A percentile compares a stretch with the other conserved stretches of the same genome.
Conservation (phyloP, 2,888 invertebrate species). For the Endotricha flammealis region DNA sequence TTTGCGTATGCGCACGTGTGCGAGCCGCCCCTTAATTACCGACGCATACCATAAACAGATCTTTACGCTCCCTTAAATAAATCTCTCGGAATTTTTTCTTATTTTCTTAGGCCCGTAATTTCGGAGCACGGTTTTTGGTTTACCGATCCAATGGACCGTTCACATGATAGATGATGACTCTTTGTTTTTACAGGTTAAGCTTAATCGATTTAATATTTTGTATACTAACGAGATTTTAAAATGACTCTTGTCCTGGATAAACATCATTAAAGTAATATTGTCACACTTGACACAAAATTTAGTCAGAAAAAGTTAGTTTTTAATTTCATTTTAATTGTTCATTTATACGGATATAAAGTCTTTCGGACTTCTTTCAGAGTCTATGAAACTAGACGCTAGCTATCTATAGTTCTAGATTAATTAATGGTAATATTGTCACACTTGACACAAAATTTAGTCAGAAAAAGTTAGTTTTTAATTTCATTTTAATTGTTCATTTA, state of each 20-base stretch:
- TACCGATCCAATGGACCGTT: constrained; percentile 51
- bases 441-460: too few relatives aligned
- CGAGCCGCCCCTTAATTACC: constrained; percentile 75
- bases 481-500: too few relatives aligned
- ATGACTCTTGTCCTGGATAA: constrained; percentile 18
- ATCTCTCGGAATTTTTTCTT: constrained; percentile 66
- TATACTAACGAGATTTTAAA: constrained; percentile 9
- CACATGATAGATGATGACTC: constrained; percentile 64
- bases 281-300: too few relatives aligned
- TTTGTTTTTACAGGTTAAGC: constrained; percentile 68
- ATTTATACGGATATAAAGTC: too few relatives aligned
- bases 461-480: too few relatives aligned
- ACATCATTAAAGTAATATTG: neutral
- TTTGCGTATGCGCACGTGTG: constrained; percentile 74
- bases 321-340: too few relatives aligned
- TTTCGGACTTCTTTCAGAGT: too few relatives aligned
- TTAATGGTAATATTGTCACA: too few relatives aligned
- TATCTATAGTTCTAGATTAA: too few relatives aligned
- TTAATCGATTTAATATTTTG: constrained; percentile 44
- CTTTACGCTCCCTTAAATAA: constrained; percentile 79
- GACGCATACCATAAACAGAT: constrained; percentile 79
- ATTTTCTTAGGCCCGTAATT: constrained; percentile 72
- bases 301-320: too few relatives aligned
- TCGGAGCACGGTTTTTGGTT: constrained; percentile 62
- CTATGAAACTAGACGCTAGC: too few relatives aligned